These are phyloP conservation scores for Grammomys surdaster DNA, from an alignment of 2,113 vertebrate species.

Conservation along the genomic window DNA sequence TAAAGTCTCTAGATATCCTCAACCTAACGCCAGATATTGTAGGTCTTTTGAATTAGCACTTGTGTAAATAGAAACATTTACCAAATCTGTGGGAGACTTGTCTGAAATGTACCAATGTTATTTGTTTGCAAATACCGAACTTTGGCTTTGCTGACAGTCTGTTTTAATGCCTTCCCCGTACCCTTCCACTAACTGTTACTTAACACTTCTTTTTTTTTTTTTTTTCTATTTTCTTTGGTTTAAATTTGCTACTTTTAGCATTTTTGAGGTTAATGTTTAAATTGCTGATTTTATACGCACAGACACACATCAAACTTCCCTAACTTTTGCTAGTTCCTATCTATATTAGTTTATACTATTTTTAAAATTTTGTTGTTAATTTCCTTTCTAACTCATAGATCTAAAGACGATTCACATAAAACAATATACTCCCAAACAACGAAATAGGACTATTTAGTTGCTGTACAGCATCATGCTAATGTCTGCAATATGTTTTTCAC, in stretches of 20 bases:
- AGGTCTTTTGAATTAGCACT: conserved; percentile 3
- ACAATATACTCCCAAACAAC: conserved; percentile 10
- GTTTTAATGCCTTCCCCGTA: not conserved
- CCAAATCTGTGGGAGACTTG: not conserved
- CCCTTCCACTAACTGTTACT: conserved; percentile 46
- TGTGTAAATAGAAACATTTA: not conserved
- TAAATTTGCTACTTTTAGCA: conserved; percentile 22
- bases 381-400: conserved; percentile 25
- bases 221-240: conserved; percentile 38
- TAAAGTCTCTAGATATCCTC: not conserved
- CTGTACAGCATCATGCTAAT: not conserved
- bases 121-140: not conserved
- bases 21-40: not conserved
- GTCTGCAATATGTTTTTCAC: not conserved
- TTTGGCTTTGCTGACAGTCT: not conserved
- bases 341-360: not conserved
- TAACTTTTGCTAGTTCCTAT: not conserved
- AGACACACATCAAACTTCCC: not conserved
- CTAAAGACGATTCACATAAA: not conserved
- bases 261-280: conserved; percentile 37
- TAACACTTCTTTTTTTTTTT: not conserved
- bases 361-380: conserved; percentile 14
- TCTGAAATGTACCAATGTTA: not conserved
- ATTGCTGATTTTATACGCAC: not conserved
- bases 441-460: not conserved